phyloP scores from a whole-genome alignment of 2,113 vertebrate species.

The Hipposideros armiger region DNA sequence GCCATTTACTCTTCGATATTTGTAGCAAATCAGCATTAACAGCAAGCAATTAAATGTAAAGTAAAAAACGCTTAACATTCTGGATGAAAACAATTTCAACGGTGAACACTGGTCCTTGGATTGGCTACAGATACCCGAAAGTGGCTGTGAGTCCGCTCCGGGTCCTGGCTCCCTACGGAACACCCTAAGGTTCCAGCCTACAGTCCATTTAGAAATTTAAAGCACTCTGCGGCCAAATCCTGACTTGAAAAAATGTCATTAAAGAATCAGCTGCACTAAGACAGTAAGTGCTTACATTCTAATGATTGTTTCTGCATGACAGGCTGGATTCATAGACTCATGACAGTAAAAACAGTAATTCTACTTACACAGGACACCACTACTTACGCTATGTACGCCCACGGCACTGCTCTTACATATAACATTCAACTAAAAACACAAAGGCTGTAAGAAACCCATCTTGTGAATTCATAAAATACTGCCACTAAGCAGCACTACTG shows the following conservation, averaged over 20 bases:
- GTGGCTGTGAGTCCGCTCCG: not conserved
- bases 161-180: conserved; percentile 36
- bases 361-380: conserved; percentile 67
- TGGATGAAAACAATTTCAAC: conserved; percentile 8
- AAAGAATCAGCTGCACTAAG: conserved; percentile 59
- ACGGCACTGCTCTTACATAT: conserved; percentile 69
- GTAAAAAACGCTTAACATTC: conserved; percentile 28
- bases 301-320: conserved; percentile 74
- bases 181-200: conserved; percentile 51
- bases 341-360: conserved; percentile 79
- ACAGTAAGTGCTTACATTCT: conserved; percentile 67
- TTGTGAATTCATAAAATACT: conserved; percentile 28
- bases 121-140: not conserved
- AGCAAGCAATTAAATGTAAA: conserved; percentile 50
- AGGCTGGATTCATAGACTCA: conserved; percentile 75
- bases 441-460: conserved; percentile 23
- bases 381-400: conserved; percentile 67
- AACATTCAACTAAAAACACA: conserved; percentile 58
- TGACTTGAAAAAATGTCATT: conserved; percentile 66
- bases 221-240: conserved; percentile 75
- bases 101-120: conserved; percentile 18
- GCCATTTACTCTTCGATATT: not conserved
- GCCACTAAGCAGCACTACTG: not conserved
- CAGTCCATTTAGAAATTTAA: conserved; percentile 70
- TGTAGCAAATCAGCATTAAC: not conserved